These are phyloP conservation scores for Pyrocoelia pectoralis DNA, from an alignment of 2,888 invertebrate species.

Conservation along the genomic window DNA sequence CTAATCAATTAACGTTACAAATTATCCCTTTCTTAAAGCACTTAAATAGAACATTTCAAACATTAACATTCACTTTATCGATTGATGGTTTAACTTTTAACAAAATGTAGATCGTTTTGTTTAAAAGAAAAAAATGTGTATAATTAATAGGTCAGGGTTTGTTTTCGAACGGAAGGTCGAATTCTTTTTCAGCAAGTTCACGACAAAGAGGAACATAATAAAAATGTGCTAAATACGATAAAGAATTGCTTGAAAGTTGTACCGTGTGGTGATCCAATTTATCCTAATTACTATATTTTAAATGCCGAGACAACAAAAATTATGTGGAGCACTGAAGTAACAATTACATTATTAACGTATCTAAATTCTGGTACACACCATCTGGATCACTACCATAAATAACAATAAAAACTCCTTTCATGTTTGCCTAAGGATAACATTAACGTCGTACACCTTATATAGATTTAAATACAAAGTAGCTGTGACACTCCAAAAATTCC, in stretches of 20 bases:
- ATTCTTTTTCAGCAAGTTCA: constrained; percentile 17
- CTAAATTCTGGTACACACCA: background rate
- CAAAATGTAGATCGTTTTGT: constrained; percentile 19
- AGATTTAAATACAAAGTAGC: background rate
- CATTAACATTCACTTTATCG: constrained; percentile 11
- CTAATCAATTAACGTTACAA: constrained; percentile 1
- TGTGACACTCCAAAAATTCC: background rate
- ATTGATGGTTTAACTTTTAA: constrained; percentile 3
- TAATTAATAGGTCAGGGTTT: constrained; percentile 28
- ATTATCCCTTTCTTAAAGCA: constrained; percentile 3
- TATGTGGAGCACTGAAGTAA: constrained; percentile 20
- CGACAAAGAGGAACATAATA: constrained; percentile 19
- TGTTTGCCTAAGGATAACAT: background rate
- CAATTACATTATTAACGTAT: constrained; percentile 17
- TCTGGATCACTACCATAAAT: constrained; percentile 7
- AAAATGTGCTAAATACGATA: constrained; percentile 21
- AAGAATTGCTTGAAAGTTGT: constrained; percentile 24
- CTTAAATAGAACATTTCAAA: constrained; percentile 13
- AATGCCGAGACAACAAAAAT: constrained; percentile 24
- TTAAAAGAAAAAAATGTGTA: constrained; percentile 4
- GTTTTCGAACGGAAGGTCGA: constrained; percentile 21
- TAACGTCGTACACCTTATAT: background rate
- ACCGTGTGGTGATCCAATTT: constrained; percentile 21
- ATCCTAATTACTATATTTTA: constrained; percentile 23
- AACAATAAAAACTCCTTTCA: background rate